Base-by-base conservation (phyloP, 1,140 invertebrate species). In the Muscidifurax raptorellus region DNA sequence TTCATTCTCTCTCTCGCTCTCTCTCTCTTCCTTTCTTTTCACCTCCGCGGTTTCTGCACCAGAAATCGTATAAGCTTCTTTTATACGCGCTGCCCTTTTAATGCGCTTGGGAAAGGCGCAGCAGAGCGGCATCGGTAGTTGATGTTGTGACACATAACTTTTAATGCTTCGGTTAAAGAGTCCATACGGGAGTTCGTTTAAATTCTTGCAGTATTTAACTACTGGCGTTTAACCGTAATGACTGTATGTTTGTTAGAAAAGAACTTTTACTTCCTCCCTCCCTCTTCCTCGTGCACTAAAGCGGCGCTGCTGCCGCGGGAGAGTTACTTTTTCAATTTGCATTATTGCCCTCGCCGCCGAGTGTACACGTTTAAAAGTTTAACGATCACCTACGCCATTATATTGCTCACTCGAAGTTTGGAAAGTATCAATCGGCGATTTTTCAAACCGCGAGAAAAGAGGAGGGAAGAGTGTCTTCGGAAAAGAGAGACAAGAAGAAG, bases 91-190 rank as follows among this genome's bases (percentile, higher is more conserved):
- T 77, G 76, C 82, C 76, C 76, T 84, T 84, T 84, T 40, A 40
- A 84, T 79, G 76, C 47, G 76, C 66, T 72, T 79, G 82, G 67
- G 76, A 84, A 78, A 84, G 79, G 67, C 25, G 18, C 36, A 40
- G 36, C 10, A 40, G 22, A 47, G 44, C 22, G 32, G 47, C 18
- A 13, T 36, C 74, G 3, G 66, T 2, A 28, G 27, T 67, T 30
- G 77, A n/a, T 10, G 74, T 78, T 84, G 82, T 79, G 82, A 84
- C 82, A 84, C 76, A 84, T 79, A 84, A 84, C 82, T 84, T 84
- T 84, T 79, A 78, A 84, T 84, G 76, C 64, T 40, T 40, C 36
- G 9, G 67, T 22, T 74, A 79, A 84, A 72, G 47, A 79, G 76
- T 79, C 47, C 52, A 79, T 84, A 79, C 67, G 76, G 67, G 71